Conservation (phyloP, 64 coral and sea anemone genomes). For the Montipora sp. region DNA sequence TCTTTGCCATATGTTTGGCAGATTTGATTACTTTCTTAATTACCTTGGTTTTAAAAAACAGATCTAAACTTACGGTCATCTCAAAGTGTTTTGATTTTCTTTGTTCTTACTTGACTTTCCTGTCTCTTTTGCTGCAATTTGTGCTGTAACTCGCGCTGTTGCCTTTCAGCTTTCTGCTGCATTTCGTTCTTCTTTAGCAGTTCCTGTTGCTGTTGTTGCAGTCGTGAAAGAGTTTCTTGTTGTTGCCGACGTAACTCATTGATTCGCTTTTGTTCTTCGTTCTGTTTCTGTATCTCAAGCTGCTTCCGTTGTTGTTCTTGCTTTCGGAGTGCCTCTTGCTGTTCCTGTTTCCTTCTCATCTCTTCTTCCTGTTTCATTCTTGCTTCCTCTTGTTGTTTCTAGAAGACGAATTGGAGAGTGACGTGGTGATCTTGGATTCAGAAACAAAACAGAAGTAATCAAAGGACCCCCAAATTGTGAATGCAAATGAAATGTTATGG, state of each 20-base stretch:
- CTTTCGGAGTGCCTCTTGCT: conserved; percentile 47
- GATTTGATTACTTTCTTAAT: no score
- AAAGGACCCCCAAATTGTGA: no score
- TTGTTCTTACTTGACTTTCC: conserved; percentile 53
- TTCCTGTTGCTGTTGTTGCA: conserved; percentile 92
- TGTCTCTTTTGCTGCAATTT: conserved; percentile 90
- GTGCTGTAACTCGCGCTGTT: conserved; percentile 86
- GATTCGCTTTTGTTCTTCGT: conserved; percentile 63
- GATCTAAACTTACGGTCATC: no score
- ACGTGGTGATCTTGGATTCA: no score
- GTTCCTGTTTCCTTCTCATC: conserved; percentile 50
- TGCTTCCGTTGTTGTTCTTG: conserved; percentile 57
- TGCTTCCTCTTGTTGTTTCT: conserved; percentile 57
- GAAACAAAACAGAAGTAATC: no score
- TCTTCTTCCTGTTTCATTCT: conserved; percentile 63
- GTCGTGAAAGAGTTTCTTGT: conserved; percentile 76
- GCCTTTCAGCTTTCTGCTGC: conserved; percentile 42
- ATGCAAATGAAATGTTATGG: no score
- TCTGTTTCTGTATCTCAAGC: conserved; percentile 64
- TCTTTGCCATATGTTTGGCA: no score
- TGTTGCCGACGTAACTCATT: conserved; percentile 73
- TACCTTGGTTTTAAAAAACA: no score
- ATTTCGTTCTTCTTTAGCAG: conserved; percentile 65
- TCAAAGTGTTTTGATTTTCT: neutral
- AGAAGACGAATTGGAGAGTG: neutral